Percentiles rank a stretch among this genome's conserved stretches.
Evolutionary conservation across 2,113 vertebrate species (phyloP).

Genomic region (Microtus oregoni): DNA sequence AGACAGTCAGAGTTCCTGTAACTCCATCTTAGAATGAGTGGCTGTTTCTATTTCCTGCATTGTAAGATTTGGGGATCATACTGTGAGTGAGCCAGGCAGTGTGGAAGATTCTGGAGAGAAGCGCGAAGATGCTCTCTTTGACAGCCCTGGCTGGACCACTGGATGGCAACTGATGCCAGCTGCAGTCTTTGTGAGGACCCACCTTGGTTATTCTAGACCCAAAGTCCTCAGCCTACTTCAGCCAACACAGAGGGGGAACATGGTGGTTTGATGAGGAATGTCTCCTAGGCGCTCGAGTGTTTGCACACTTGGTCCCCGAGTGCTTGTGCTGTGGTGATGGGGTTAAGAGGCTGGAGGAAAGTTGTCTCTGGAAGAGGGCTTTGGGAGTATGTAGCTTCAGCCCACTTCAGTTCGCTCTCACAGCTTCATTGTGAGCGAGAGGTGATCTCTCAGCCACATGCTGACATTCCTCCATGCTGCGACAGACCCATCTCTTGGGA

Average conservation of each 20-base stretch:
- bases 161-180: neutral
- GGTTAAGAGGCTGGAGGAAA: neutral
- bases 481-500: neutral
- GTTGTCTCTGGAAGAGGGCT: neutral
- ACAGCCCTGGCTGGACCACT: neutral
- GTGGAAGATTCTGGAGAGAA: neutral
- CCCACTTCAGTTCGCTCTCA: neutral
- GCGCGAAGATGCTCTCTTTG: neutral
- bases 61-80: neutral
- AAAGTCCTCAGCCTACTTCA: no score
- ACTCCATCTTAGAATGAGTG: neutral
- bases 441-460: no score
- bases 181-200: accelerated
- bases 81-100: neutral
- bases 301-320: neutral
- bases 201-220: neutral
- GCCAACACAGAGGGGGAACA: neutral
- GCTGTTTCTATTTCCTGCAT: neutral
- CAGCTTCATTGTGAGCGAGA: neutral
- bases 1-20: neutral
- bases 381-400: neutral
- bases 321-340: neutral
- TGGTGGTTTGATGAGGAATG: neutral
- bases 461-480: neutral
- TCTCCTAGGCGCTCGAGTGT: neutral